Percentiles rank a stretch among this genome's conserved stretches.
phyloP scores from a whole-genome alignment of 2,113 vertebrate genomes.

The Bujurquina vittata region DNA sequence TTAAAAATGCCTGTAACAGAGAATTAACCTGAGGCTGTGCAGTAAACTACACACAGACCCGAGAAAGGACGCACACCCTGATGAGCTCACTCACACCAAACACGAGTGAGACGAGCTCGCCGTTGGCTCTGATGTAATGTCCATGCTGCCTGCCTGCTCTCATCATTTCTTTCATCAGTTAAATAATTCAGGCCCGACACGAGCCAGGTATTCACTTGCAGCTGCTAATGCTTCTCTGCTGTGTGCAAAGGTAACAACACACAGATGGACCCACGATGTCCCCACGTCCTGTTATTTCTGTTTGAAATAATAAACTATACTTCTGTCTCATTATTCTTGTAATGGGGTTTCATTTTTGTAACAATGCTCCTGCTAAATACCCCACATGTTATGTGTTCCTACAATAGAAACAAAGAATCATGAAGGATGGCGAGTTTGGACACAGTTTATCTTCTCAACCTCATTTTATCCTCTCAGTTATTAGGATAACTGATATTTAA shows the following conservation, averaged over 20 bases:
- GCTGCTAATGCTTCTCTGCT: conserved; percentile 28
- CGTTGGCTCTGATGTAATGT: conserved; percentile 38
- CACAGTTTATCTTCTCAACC: not conserved
- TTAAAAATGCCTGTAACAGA: not conserved
- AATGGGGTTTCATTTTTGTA: not conserved
- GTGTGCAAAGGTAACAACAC: conserved; percentile 18
- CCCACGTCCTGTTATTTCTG: not conserved
- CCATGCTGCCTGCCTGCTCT: not conserved
- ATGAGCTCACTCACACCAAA: not conserved
- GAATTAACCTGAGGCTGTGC: not conserved
- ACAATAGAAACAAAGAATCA: not conserved
- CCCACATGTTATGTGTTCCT: not conserved
- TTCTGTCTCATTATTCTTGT: not conserved
- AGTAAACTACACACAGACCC: not conserved
- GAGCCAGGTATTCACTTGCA: conserved; percentile 58
- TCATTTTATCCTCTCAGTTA: not conserved
- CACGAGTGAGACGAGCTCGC: not conserved
- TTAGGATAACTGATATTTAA: not conserved
- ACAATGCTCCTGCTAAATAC: not conserved
- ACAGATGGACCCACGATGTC: accelerated
- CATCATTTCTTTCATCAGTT: conserved; percentile 35
- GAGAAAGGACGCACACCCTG: not conserved
- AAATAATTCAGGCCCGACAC: conserved; percentile 72
- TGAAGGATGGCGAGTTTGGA: not conserved
- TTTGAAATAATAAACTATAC: not conserved